Conservation (phyloP, 2,797 vertebrate genomes). For the Dipus sagitta region DNA sequence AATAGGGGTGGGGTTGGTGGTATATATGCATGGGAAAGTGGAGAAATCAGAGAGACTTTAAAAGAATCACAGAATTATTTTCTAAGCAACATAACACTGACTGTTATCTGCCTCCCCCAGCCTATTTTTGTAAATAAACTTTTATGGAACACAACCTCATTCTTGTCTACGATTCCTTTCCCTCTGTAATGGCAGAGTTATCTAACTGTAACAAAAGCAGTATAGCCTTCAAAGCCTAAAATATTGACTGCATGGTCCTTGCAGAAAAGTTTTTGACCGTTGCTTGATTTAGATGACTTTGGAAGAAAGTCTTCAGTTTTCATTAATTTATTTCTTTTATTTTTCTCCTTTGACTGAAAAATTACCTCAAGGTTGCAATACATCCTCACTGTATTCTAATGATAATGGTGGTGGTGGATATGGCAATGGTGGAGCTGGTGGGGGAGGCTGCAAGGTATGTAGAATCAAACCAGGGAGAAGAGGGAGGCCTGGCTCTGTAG, state of each 20-base stretch:
- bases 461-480: neutral
- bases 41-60: neutral
- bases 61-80: slow-evolving; percentile 66
- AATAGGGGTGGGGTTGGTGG: neutral
- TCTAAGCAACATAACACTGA: slow-evolving; percentile 57
- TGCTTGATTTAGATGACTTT: slow-evolving; percentile 10
- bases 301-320: slow-evolving; percentile 50
- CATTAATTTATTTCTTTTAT: slow-evolving; percentile 23
- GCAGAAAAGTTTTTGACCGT: neutral
- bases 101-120: neutral
- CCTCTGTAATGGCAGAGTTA: neutral
- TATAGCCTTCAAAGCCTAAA: neutral
- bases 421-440: neutral
- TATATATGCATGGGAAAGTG: neutral
- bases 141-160: slow-evolving; percentile 48
- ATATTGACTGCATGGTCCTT: neutral
- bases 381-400: neutral
- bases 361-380: neutral
- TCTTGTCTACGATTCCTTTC: neutral
- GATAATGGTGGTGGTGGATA: neutral
- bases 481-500: neutral
- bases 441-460: neutral
- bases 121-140: slow-evolving; percentile 72
- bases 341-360: neutral
- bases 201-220: neutral